Conservation (phyloP, 2,113 vertebrate genomes). For the Numenius arquata region DNA sequence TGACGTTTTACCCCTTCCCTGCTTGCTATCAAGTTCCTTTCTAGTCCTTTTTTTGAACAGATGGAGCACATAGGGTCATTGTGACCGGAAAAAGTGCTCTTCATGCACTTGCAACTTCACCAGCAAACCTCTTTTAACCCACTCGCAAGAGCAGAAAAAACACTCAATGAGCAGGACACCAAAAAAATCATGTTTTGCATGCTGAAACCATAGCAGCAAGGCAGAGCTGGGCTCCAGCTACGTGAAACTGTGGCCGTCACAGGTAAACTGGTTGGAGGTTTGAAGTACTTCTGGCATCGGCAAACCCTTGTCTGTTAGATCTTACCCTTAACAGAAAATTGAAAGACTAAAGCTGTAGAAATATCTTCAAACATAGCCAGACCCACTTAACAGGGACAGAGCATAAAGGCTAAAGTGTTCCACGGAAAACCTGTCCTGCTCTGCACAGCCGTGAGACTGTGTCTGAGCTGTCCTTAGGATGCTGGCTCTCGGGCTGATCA, state of each 20-base stretch:
- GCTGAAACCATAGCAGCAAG: background rate
- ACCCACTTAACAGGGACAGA: background rate
- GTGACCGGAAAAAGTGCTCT: background rate
- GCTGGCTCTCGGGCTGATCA: background rate
- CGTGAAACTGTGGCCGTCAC: fast-evolving
- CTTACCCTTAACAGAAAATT: background rate
- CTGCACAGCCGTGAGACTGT: fast-evolving
- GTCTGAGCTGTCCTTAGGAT: background rate
- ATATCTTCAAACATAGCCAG: background rate
- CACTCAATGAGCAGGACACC: background rate
- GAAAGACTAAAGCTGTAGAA: background rate
- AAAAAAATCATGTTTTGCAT: background rate
- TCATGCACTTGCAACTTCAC: background rate
- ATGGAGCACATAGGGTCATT: background rate
- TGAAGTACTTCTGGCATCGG: background rate
- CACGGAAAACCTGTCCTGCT: background rate
- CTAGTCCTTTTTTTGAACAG: background rate
- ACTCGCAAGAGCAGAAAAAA: background rate
- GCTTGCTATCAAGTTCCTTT: background rate
- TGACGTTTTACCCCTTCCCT: background rate
- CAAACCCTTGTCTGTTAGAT: background rate
- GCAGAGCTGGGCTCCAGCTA: background rate
- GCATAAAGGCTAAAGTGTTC: background rate
- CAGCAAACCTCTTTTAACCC: background rate
- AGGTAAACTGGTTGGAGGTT: background rate